Percentiles rank a stretch among this genome's conserved stretches.
Conservation (phyloP, 2,888 invertebrate species). For the Urechis unicinctus region DNA sequence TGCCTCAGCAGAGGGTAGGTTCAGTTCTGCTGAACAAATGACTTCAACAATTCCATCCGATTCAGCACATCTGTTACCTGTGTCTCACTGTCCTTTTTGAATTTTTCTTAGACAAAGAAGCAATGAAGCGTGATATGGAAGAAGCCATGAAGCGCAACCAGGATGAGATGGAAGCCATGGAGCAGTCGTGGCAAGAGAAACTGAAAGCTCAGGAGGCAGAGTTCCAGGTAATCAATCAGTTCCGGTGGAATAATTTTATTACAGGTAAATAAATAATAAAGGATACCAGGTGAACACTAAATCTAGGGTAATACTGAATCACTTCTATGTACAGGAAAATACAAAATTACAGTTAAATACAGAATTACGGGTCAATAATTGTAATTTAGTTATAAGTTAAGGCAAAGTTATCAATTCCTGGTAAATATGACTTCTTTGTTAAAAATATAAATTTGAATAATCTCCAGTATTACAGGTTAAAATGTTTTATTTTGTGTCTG, state of each 20-base stretch:
- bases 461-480: too few relatives aligned
- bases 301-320: too few relatives aligned
- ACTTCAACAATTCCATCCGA: not conserved
- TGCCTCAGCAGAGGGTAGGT: not conserved
- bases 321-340: too few relatives aligned
- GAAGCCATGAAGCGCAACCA: slow-evolving; percentile 38
- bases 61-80: not conserved
- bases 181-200: slow-evolving; percentile 39
- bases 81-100: not conserved
- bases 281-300: too few relatives aligned
- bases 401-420: not conserved
- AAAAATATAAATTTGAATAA: too few relatives aligned
- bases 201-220: slow-evolving; percentile 28
- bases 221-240: slow-evolving; percentile 20
- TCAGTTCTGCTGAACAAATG: not conserved
- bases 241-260: not conserved
- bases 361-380: not conserved
- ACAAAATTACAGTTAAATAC: too few relatives aligned
- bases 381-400: not conserved
- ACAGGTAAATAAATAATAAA: not conserved
- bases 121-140: slow-evolving; percentile 37
- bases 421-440: not conserved
- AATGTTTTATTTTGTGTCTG: too few relatives aligned
- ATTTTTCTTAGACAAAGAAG: slow-evolving; percentile 24
- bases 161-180: slow-evolving; percentile 39